Base-by-base conservation (phyloP, 2,888 invertebrate genomes). In the Tenthredo livida region DNA sequence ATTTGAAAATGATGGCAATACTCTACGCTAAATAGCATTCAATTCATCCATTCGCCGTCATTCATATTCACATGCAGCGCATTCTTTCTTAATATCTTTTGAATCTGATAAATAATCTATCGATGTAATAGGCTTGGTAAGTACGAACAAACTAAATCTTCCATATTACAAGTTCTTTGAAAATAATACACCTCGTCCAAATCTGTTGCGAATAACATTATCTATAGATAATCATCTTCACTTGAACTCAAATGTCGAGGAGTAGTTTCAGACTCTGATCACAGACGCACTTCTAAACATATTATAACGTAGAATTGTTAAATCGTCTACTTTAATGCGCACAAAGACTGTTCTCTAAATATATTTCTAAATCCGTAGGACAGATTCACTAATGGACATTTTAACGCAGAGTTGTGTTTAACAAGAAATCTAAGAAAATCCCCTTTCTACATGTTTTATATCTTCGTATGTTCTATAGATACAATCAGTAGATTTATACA, bases 101-200 rank as follows among this genome's bases (percentile, higher is more conserved):
- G 84, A 87, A 88, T 84, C 84, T 86, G 85, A 84, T 82, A 54
- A 87, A 61, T 87, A 87, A 88, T 78, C 84, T 83, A 87, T 86
- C 86, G 84, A 86, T 85, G 65, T 85, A 85, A 87, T 85, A 86
- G 85, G 84, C 80, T 61, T 21, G 88, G 88, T 88, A 86, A 88
- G 88, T 88, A 88, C 84, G 84, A 85, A 85, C 40, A 85, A 58
- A 85, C 70, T 87, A 86, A 88, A 87, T 87, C 72, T 86, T 86
- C 47, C 83, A 54, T 84, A 72, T 47, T 85, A 87, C 86, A 85
- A 85, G n/a, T 50, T 73, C 37, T 65, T 21, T 43, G 33, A 77
- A 75, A 61, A n/a, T 78, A 58, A n/a, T 21, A 43, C 7, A 54
- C 7, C 54, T 1, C 17, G n/a, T 54, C n/a, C 54, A n/a, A 7